Evolutionary conservation across 2,797 vertebrate species (phyloP), one percentile per base, ranked within the genome.

Genomic region (Balearica regulorum): DNA sequence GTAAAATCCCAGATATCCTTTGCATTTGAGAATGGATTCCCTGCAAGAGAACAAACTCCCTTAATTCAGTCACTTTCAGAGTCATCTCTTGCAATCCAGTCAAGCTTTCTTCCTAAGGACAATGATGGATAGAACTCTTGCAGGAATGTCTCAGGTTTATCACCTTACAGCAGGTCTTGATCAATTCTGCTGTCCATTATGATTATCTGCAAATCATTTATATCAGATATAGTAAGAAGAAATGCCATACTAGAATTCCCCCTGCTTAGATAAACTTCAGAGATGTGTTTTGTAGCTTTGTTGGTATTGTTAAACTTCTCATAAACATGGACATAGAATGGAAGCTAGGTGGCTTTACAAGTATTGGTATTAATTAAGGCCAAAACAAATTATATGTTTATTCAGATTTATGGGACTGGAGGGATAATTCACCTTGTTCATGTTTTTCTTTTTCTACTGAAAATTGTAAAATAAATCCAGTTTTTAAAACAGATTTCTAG

Each of bases 51-150:
- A 76, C 28, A 65, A 77, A 41, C 16, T 83, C 10, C 12, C 1
- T 2, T 41, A 66, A 11, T 70, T 92, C 9, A 21, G 8, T 55
- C 33, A 73, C 33, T 18, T 66, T 29, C 43, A 57, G 58, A 48
- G 22, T 24, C 20, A 22, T 28, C 28, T 83, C 29, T 51, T 65
- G 39, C 20, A 21, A 35, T 39, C 28, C 29, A 83, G 37, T 35
- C 35, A 80, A 41, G n/a, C 60, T 84, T 79, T 79, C 41, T 64
- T 71, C n/a, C 43, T 44, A 79, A 49, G 31, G n/a, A 54, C 24
- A 77, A 26, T 0, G 0, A 33, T 11, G 6, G 19, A 16, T 35
- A 57, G 57, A 25, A 54, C 18, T 84, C 16, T 46, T 57, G 39
- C 1, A 7, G 25, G 15, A 77, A 54, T 70, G 20, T 28, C n/a